phyloP scores from a whole-genome alignment of 2,888 invertebrate genomes.

The Herminia tarsipennalis region DNA sequence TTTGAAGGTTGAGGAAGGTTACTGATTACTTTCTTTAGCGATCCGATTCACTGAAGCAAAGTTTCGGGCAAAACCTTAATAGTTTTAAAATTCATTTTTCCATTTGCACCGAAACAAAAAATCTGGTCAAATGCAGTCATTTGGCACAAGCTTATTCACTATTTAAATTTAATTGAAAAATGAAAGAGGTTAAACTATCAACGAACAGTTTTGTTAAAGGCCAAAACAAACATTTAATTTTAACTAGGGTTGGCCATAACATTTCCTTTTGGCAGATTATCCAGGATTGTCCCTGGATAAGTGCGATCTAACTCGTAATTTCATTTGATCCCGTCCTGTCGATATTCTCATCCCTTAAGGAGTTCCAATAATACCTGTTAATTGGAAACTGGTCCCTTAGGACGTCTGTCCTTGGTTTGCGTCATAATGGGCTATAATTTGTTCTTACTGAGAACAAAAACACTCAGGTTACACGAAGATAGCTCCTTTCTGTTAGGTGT shows the following conservation, averaged over 20 bases:
- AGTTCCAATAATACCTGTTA: constrained; percentile 61
- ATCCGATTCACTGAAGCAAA: too few relatives aligned
- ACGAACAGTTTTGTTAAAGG: constrained; percentile 12
- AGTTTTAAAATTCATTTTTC: too few relatives aligned
- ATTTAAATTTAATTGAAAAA: constrained; percentile 37
- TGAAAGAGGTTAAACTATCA: constrained; percentile 23
- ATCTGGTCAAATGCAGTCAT: not conserved
- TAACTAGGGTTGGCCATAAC: constrained; percentile 24
- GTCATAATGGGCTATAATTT: constrained; percentile 29
- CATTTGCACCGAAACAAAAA: too few relatives aligned
- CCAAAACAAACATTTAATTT: constrained; percentile 28
- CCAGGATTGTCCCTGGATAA: constrained; percentile 49
- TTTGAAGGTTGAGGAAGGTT: too few relatives aligned
- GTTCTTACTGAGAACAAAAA: constrained; percentile 16
- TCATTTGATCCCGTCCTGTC: constrained; percentile 61
- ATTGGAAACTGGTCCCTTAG: constrained; percentile 60
- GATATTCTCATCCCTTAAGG: constrained; percentile 51
- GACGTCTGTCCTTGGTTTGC: constrained; percentile 37
- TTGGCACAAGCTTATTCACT: not conserved
- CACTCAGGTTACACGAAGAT: too few relatives aligned
- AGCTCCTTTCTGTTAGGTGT: too few relatives aligned
- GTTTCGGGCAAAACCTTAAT: too few relatives aligned
- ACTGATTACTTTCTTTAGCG: too few relatives aligned
- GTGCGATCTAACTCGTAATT: constrained; percentile 57
- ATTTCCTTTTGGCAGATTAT: constrained; percentile 52